Evolutionary conservation across 1,140 invertebrate species (phyloP).

Genomic region (Drosophila mojavensis): DNA sequence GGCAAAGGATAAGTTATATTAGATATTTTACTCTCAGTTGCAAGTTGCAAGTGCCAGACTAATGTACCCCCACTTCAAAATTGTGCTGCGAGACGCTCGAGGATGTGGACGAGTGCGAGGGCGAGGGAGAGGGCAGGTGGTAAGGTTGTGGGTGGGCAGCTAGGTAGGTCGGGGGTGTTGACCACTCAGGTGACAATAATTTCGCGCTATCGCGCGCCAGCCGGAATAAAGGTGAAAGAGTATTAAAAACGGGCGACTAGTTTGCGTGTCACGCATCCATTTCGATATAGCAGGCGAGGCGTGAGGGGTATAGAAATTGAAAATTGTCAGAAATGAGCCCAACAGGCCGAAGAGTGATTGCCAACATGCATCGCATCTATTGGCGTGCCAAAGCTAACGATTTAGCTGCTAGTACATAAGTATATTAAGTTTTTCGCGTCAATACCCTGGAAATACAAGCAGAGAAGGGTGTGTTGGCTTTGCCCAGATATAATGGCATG

Average conservation of each 20-base stretch:
- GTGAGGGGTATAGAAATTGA: constrained; percentile 44
- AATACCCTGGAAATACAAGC: too few relatives aligned
- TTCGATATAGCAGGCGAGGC: constrained; percentile 22
- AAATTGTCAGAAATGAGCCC: constrained; percentile 55
- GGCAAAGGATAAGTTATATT: background rate
- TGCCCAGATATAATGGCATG: too few relatives aligned
- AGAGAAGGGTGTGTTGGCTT: too few relatives aligned
- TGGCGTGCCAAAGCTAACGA: constrained; percentile 66
- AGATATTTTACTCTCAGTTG: background rate
- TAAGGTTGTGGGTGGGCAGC: too few relatives aligned
- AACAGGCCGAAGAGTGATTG: constrained; percentile 67
- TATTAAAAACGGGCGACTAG: constrained; percentile 7
- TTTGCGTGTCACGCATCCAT: constrained; percentile 63
- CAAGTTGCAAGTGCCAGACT: constrained; percentile 2
- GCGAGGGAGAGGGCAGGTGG: too few relatives aligned
- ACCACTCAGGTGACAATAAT: constrained; percentile 55
- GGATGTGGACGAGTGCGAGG: too few relatives aligned
- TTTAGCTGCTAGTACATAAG: constrained; percentile 47
- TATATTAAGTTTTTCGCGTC: constrained; percentile 4
- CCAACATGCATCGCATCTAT: constrained; percentile 68
- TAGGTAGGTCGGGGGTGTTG: constrained; percentile 16
- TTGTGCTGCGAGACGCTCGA: too few relatives aligned
- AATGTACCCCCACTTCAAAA: background rate
- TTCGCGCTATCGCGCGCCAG: constrained; percentile 38
- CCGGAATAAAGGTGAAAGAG: constrained; percentile 4